Base-by-base conservation (phyloP, 2,888 invertebrate species). In the Strigamia maritima region DNA sequence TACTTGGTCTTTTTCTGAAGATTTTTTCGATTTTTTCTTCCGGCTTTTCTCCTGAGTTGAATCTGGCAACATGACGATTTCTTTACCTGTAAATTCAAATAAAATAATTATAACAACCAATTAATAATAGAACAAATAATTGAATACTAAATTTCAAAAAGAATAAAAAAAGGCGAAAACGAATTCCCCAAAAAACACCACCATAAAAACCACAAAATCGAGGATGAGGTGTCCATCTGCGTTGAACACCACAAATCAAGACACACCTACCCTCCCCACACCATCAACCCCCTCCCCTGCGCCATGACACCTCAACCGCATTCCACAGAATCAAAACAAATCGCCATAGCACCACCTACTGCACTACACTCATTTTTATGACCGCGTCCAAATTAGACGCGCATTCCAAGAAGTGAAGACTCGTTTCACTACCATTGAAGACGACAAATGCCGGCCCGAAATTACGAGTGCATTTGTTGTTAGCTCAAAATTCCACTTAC, bases 41-140 rank as follows among this genome's bases (percentile, higher is more conserved):
- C 49, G 49, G 19, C n/a, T 49, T 49, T n/a, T 49, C n/a, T 49
- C 49, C 74, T 74, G 74, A 7, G 74, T 74, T 6, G 74, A 74
- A 74, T 74, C 74, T 14, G 74, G 74, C 74, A 74, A 16, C 74
- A 74, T 74, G 26, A 31, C n/a, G 28, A 24, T 35, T 35, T 74
- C 74, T 28, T 26, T 7, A 4, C 19, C 19, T 19, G 7, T 6
- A 54, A n/a, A 4, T 19, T 54, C 22, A 54, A 54, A 54, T 4
- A 2, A 19, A 54, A 54, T 14, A 49, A 49, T 4, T n/a, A n/a
- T n/a, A n/a, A n/a, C n/a, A n/a, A n/a, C n/a, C n/a, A n/a, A 54
- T 54, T 19, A 54, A 54, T 31, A 2, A 31, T 4, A 31, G 3
- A 31, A 31, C 31, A 31, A 31, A 31, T 31, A 31, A 31, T 6